Percentiles rank a stretch among this genome's conserved stretches.
Evolutionary conservation across 1,140 invertebrate species (phyloP).

Genomic region (Eriocheir sinensis): DNA sequence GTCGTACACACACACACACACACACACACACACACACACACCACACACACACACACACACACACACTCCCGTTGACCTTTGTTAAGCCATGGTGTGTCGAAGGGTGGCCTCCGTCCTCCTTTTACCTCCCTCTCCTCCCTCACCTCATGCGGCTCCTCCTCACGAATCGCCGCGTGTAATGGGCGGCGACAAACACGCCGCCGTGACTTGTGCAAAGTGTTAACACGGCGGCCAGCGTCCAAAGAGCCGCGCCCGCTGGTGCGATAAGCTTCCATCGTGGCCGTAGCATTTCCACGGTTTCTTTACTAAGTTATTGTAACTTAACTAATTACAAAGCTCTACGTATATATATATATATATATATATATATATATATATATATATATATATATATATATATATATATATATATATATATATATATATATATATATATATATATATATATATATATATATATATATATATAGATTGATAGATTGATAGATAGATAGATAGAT

Average conservation of each 20-base stretch:
- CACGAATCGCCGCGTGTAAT: not conserved
- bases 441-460: conserved; percentile 60
- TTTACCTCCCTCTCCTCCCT: not conserved
- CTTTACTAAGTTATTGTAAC: not conserved
- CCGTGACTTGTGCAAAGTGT: not conserved
- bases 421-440: conserved; percentile 53
- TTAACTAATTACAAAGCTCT: not conserved
- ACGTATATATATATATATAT: conserved; percentile 29
- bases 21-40: not conserved
- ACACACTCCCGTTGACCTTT: not conserved
- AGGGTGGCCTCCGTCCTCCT: not conserved
- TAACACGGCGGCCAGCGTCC: not conserved
- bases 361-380: conserved; percentile 50
- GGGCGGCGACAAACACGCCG: not conserved
- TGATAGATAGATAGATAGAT: too few species aligned
- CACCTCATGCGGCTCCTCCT: not conserved
- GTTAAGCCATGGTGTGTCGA: not conserved
- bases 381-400: conserved; percentile 59
- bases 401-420: conserved; percentile 63
- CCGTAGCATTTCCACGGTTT: conserved; percentile 18
- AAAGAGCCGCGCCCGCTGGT: not conserved
- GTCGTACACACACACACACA: not conserved
- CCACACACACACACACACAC: not conserved
- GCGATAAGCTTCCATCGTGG: not conserved
- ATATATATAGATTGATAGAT: too few species aligned